Base-by-base conservation (phyloP, 2,888 invertebrate genomes). In the Aphidoletes aphidimyza region DNA sequence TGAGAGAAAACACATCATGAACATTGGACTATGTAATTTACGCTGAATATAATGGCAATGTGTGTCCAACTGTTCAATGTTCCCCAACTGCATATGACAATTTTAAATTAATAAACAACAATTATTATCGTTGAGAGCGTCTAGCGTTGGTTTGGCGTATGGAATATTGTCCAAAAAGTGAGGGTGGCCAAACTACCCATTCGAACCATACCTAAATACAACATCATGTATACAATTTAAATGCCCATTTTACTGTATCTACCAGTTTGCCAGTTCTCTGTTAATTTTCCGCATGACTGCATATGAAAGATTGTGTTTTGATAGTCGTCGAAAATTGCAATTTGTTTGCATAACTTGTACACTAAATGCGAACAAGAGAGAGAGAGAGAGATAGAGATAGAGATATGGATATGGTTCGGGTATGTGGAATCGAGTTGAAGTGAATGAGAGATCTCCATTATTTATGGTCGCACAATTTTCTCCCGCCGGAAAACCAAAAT, bases 81-180 rank as follows among this genome's bases (percentile, higher is more conserved):
- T n/a, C 39, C 11, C 54, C n/a, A 54, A 30, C 69, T 69, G 69
- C 69, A 69, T 30, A 34, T 69, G 69, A 69, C 69, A 69, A 69
- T 14, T 69, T 69, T 69, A 69, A 69, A 69, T 69, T 69, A 34
- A 69, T 69, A 34, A 69, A 69, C 69, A 69, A 69, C 69, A 69
- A 69, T 30, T 69, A 69, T 30, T 30, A 69, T 69, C 69, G 69
- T 69, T 30, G 30, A 19, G 49, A 19, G 49, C 2, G 49, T n/a
- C n/a, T n/a, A n/a, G n/a, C n/a, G n/a, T n/a, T n/a, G n/a, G n/a
- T n/a, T n/a, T n/a, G n/a, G n/a, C n/a, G n/a, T n/a, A n/a, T n/a
- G n/a, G n/a, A n/a, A n/a, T n/a, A n/a, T n/a, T n/a, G n/a, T n/a
- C n/a, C n/a, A n/a, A n/a, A n/a, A n/a, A n/a, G n/a, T n/a, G n/a